Evolutionary conservation across 2,888 invertebrate genomes (phyloP), one percentile per base, ranked within the genome.

Genomic region (Chloroclystis v-ata): DNA sequence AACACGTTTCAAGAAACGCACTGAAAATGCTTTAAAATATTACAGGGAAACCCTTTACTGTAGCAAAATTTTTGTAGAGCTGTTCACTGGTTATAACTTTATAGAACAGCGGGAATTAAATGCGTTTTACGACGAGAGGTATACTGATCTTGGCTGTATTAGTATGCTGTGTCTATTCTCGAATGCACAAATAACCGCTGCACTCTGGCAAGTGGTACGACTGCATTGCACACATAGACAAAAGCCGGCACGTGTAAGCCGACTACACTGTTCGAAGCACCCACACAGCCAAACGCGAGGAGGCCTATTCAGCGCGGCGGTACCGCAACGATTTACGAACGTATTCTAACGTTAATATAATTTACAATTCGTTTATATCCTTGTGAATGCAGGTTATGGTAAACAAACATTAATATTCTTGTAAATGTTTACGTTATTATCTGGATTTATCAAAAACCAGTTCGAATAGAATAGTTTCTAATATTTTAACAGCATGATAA

Each of bases 201-300:
- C 54, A 54, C 52, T 43, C 59, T 60, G 56, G 62, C 59, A 61
- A 47, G 50, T 11, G 4, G 41, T 20, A 35, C 52, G 41, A 62
- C 60, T 61, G 67, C 67, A 63, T 58, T 61, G 67, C 74, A 73
- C 71, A 70, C 72, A 69, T 45, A 47, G 52, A 43, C 49, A 37
- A 16, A 9, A 52, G 35, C 33, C 63, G 74, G 67, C 75, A 73
- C 75, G 75, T 75, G 75, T 74, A 75, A 74, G 65, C 60, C 51
- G 65, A 53, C 41, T 53, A 55, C 49, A 55, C 48, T 53, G 41
- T 52, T 53, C 49, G 47, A 42, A n/a, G 56, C 40, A 63, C 55
- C 49, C 60, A 57, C 71, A 60, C 67, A 65, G 59, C 54, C 49
- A 55, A 37, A 39, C 55, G 60, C 32, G 41, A 43, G 37, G 56